Conservation (phyloP, 2,888 invertebrate species). For the Rhagophthalmus giganteus region DNA sequence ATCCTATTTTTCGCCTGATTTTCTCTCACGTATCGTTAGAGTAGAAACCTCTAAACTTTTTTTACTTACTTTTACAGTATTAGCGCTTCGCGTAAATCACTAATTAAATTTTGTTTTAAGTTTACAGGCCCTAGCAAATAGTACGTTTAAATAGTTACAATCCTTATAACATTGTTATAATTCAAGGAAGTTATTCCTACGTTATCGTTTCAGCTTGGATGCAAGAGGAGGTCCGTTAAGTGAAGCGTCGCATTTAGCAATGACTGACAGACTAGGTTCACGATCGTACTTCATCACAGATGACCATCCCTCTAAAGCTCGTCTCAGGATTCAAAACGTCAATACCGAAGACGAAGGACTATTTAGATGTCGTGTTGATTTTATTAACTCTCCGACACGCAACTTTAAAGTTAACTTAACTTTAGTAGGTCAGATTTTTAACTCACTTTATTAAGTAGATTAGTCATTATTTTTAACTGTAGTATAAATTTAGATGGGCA, state of each 20-base stretch:
- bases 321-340: conserved; percentile 73
- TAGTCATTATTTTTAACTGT: too few relatives aligned
- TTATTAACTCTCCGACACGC: conserved; percentile 83
- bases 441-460: not conserved
- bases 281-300: conserved; percentile 75
- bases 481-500: not conserved
- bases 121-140: too few relatives aligned
- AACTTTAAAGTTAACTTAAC: conserved; percentile 85
- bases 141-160: too few relatives aligned
- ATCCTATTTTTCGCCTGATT: conserved; percentile 20
- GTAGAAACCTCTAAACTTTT: conserved; percentile 12
- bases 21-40: conserved; percentile 13
- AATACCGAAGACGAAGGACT: conserved; percentile 76
- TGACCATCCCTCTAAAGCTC: conserved; percentile 72
- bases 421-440: conserved; percentile 74
- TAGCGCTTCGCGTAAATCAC: conserved; percentile 2
- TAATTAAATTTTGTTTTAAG: too few relatives aligned
- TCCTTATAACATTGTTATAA: too few relatives aligned
- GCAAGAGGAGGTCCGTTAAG: conserved; percentile 72
- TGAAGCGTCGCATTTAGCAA: conserved; percentile 72
- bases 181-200: too few relatives aligned
- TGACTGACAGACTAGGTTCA: conserved; percentile 75
- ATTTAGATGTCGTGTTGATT: conserved; percentile 88
- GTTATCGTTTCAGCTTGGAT: conserved; percentile 67
- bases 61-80: conserved; percentile 20